Evolutionary conservation across 2,113 vertebrate species (phyloP).

Genomic region (Pogonocichla stellata): DNA sequence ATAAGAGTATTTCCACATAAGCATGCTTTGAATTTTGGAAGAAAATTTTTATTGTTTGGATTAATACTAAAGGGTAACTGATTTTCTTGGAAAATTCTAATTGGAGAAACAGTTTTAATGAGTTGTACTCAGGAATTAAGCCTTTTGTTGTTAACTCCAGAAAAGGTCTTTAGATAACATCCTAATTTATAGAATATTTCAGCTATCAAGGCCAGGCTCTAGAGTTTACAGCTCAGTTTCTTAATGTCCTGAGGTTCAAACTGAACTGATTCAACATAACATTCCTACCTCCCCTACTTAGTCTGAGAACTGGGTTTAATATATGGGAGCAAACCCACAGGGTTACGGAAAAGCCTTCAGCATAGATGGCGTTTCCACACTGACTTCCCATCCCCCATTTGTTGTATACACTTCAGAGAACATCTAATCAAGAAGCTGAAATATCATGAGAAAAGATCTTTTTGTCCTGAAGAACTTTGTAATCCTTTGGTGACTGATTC

Average conservation of each 20-base stretch:
- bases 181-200: not conserved
- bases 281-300: not conserved
- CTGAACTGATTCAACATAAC: not conserved
- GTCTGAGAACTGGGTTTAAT: not conserved
- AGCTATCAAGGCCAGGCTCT: not conserved
- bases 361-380: not conserved
- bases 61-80: not conserved
- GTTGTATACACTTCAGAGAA: not conserved
- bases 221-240: not conserved
- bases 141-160: not conserved
- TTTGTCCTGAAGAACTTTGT: not conserved
- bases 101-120: not conserved
- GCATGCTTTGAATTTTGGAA: not conserved
- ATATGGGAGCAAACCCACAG: not conserved
- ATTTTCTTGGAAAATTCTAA: not conserved
- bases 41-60: not conserved
- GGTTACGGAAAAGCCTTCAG: not conserved
- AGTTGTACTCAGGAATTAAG: not conserved
- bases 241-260: not conserved
- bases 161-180: not conserved
- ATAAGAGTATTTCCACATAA: not conserved
- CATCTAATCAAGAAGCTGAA: not conserved
- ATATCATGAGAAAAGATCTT: not conserved
- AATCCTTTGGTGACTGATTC: not conserved
- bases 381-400: not conserved